Conservation (phyloP, 2,113 vertebrate genomes). For the Platysteira castanea region DNA sequence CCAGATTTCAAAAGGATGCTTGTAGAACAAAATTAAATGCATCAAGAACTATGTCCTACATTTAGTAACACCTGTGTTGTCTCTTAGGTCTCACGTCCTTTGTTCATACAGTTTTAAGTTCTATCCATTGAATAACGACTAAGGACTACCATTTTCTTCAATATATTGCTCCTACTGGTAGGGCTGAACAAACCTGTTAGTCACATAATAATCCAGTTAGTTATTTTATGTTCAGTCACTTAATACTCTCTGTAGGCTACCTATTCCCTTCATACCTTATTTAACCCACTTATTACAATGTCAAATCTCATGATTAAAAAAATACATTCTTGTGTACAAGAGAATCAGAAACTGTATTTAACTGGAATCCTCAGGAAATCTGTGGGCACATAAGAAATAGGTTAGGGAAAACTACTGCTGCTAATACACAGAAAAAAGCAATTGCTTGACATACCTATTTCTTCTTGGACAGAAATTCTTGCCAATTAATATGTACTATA, state of each 20-base stretch:
- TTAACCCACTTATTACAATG: neutral
- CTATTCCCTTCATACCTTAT: neutral
- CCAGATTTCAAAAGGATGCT: neutral
- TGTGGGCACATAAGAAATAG: neutral
- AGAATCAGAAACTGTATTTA: neutral
- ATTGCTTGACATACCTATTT: neutral
- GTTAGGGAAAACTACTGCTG: neutral
- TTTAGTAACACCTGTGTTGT: neutral
- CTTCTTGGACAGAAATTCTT: neutral
- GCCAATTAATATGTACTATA: neutral
- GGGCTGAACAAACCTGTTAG: neutral
- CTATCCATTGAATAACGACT: neutral
- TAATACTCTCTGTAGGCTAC: neutral
- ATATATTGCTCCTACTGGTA: neutral
- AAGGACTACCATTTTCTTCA: neutral
- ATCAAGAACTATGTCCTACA: neutral
- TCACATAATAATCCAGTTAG: neutral
- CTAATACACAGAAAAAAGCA: neutral
- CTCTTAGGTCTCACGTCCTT: neutral
- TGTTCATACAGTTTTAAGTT: neutral
- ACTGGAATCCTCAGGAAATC: neutral
- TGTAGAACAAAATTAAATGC: neutral
- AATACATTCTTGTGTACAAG: neutral
- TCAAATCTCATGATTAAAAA: neutral
- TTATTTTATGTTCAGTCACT: neutral